These are phyloP conservation scores for Diglossa cyanea DNA, from an alignment of 2,797 vertebrate species.

Conservation along the genomic window DNA sequence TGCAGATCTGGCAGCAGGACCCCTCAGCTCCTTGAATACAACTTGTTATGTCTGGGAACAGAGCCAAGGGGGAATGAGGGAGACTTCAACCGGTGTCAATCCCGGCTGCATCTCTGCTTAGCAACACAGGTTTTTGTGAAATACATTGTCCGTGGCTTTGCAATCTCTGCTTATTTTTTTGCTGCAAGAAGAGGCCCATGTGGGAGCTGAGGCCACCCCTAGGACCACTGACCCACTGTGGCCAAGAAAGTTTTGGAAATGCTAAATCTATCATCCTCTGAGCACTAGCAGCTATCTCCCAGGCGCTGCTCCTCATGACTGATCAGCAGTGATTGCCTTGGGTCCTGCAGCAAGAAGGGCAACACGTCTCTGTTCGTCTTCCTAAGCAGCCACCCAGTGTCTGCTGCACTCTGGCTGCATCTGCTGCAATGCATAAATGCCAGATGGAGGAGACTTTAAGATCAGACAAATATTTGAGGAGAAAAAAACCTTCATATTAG, in stretches of 20 bases:
- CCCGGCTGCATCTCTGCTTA: slow-evolving; percentile 13
- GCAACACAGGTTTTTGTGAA: slow-evolving; percentile 19
- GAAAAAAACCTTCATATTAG: background rate
- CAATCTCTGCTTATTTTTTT: background rate
- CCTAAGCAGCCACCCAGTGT: background rate
- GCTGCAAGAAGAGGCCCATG: background rate
- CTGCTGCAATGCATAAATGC: background rate
- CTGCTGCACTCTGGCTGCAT: background rate
- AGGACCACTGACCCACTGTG: background rate
- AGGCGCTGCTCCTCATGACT: background rate
- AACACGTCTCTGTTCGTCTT: background rate
- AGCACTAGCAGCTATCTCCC: background rate
- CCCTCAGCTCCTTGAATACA: slow-evolving; percentile 4
- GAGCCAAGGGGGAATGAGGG: slow-evolving; percentile 15
- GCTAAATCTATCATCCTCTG: background rate
- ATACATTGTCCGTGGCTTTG: background rate
- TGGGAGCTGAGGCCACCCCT: background rate
- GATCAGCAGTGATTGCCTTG: background rate
- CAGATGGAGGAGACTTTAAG: background rate
- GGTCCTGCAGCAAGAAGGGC: background rate
- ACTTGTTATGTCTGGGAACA: slow-evolving; percentile 13
- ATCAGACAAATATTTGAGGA: background rate
- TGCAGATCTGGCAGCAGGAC: slow-evolving; percentile 28
- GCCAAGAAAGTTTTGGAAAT: background rate
- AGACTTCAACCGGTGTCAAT: slow-evolving; percentile 27